Conservation (phyloP, 1,140 invertebrate species). For the Zeugodacus cucurbitae region DNA sequence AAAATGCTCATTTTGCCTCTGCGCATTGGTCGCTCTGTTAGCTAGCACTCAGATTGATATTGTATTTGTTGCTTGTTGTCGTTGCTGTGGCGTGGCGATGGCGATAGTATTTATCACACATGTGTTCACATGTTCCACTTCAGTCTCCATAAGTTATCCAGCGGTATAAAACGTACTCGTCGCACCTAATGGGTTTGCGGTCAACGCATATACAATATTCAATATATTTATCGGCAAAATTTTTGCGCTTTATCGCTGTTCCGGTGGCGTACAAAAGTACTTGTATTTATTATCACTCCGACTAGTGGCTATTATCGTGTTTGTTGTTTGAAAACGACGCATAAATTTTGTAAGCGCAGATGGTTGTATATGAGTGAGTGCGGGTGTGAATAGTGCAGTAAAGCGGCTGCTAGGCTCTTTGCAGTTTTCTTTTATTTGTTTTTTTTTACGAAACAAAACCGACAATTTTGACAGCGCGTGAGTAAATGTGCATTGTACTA, state of each 20-base stretch:
- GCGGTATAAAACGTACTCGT: background rate
- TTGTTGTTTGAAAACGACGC: background rate
- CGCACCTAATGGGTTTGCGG: background rate
- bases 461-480: background rate
- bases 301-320: background rate
- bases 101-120: conserved; percentile 17
- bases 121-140: conserved; percentile 12
- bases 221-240: background rate
- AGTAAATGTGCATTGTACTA: conserved; percentile 4
- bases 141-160: conserved; percentile 20
- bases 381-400: background rate
- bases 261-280: background rate
- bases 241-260: background rate
- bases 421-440: background rate
- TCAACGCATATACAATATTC: background rate
- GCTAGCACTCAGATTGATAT: too few species aligned
- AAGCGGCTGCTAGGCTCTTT: background rate
- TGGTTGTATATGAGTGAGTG: background rate
- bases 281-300: background rate
- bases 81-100: background rate
- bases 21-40: conserved; percentile 20
- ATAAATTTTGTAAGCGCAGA: background rate
- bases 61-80: background rate
- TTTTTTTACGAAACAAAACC: background rate
- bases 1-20: background rate